phyloP scores from a whole-genome alignment of 1,140 invertebrate species.

The Branchinecta lynchi region DNA sequence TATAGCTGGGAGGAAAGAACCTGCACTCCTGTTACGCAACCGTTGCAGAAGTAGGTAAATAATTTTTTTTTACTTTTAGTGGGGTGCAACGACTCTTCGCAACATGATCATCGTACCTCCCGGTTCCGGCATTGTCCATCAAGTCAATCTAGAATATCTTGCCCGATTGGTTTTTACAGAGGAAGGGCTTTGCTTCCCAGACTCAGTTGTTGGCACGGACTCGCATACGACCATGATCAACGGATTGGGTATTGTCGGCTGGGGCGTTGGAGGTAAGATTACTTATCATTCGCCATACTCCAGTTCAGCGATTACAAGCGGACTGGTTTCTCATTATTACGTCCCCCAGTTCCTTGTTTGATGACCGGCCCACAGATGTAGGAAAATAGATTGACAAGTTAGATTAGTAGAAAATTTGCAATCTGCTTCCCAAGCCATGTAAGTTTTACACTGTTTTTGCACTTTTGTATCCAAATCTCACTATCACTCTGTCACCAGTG shows the following conservation, averaged over 20 bases:
- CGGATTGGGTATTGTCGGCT: conserved; percentile 54
- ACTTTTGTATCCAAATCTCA: no score
- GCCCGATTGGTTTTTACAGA: conserved; percentile 83
- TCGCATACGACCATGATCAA: conserved; percentile 99
- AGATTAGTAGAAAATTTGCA: no score
- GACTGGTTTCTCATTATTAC: not conserved
- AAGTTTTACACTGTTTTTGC: no score
- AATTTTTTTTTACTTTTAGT: conserved; percentile 36
- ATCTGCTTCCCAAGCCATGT: no score
- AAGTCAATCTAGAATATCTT: conserved; percentile 92
- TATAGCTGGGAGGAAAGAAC: no score
- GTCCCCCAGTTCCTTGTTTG: conserved; percentile 9
- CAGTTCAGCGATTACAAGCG: not conserved
- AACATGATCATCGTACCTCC: conserved; percentile 97
- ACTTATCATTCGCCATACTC: not conserved
- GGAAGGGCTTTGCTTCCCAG: conserved; percentile 59
- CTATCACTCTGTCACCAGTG: no score
- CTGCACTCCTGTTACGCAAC: no score
- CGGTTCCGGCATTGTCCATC: conserved; percentile 93
- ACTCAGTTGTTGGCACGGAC: conserved; percentile 96
- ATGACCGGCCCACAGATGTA: no score
- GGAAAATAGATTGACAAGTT: no score
- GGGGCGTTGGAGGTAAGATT: conserved; percentile 39
- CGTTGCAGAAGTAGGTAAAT: no score
- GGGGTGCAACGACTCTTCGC: conserved; percentile 86